Percentiles rank a stretch among this genome's conserved stretches.
Conservation (phyloP, 2,888 invertebrate genomes). For the Coronaproctus castanopsis region DNA sequence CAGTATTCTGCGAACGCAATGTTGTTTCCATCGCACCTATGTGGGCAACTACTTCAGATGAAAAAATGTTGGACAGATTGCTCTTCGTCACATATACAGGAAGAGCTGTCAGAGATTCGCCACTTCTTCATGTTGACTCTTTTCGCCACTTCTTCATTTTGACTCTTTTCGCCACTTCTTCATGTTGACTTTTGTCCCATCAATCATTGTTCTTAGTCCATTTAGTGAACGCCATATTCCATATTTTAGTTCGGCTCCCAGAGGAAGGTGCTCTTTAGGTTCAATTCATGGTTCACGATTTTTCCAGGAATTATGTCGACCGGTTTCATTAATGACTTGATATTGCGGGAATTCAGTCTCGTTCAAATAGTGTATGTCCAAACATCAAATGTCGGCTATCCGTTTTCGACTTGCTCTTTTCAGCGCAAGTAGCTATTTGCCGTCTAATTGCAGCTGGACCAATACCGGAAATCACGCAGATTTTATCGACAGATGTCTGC, state of each 20-base stretch:
- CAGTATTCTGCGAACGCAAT: too few relatives aligned
- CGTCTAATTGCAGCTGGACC: not conserved
- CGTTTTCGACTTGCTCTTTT: not conserved
- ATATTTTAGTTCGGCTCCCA: not conserved
- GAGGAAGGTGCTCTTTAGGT: not conserved
- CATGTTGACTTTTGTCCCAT: not conserved
- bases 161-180: not conserved
- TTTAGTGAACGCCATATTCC: not conserved
- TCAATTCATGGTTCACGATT: not conserved
- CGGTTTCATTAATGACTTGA: not conserved
- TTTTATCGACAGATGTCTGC: not conserved
- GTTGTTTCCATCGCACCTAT: too few relatives aligned
- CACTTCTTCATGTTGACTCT: too few relatives aligned
- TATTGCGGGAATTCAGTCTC: not conserved
- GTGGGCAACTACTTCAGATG: too few relatives aligned
- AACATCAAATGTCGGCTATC: not conserved
- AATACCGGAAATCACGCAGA: not conserved
- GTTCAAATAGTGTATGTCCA: not conserved
- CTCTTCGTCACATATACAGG: too few relatives aligned
- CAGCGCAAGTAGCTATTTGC: not conserved
- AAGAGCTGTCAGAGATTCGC: too few relatives aligned
- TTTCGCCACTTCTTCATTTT: too few relatives aligned
- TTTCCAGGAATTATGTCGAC: not conserved
- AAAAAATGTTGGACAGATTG: too few relatives aligned
- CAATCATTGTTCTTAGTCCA: not conserved